Base-by-base conservation (phyloP, 2,888 invertebrate species). In the Entomobrya multifasciata region DNA sequence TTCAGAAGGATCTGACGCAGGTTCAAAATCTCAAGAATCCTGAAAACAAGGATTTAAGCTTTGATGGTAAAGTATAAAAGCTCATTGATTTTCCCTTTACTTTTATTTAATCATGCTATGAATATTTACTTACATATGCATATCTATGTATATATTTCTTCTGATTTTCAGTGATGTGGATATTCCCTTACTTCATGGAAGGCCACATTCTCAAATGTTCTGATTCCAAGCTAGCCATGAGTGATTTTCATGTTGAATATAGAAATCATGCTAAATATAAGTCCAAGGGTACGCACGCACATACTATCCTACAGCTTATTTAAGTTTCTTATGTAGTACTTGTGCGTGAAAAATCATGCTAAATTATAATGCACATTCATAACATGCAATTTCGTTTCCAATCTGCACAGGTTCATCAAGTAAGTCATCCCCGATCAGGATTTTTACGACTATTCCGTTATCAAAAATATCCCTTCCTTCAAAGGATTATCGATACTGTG, bases 111-210 rank as follows among this genome's bases (percentile, higher is more conserved):
- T n/a, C n/a, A n/a, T n/a, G n/a, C n/a, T n/a, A n/a, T n/a, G n/a
- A n/a, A n/a, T n/a, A n/a, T n/a, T n/a, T n/a, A n/a, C n/a, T n/a
- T n/a, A n/a, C n/a, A n/a, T n/a, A n/a, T n/a, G n/a, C n/a, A n/a
- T n/a, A n/a, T n/a, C n/a, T n/a, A n/a, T n/a, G n/a, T n/a, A n/a
- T n/a, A n/a, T n/a, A 41, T 74, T 41, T 27, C n/a, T n/a, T n/a
- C n/a, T n/a, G n/a, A n/a, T 85, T 74, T 79, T 0, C 22, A 88
- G 88, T 78, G 0, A 80, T 89, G n/a, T 87, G 88, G 80, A 77
- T 89, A 15, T 83, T 88, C 60, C 89, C 89, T 25, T 89, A 88
- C 20, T 89, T 89, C 41, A 79, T 81, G 74, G 87, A 89, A 72
- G 89, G 89, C 0, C 86, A 88, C 30, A 89, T 89, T 27, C 36